Percentiles rank a stretch among this genome's conserved stretches.
phyloP scores from a whole-genome alignment of 2,113 vertebrate species.

The Gambusia affinis region DNA sequence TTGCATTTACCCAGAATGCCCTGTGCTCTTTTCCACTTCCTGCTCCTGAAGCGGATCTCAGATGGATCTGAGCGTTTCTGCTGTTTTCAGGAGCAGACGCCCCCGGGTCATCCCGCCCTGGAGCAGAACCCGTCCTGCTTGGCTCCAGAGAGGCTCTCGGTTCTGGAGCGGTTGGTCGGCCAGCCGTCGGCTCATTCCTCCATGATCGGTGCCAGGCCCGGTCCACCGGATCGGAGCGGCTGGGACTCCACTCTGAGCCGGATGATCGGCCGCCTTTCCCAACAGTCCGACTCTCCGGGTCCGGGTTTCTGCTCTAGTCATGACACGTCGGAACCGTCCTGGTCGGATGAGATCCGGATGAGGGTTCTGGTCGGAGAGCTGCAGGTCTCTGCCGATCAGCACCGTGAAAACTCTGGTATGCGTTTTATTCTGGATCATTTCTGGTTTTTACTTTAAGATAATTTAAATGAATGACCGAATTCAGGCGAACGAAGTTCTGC shows the following conservation, averaged over 20 bases:
- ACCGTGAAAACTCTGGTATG: conserved; percentile 59
- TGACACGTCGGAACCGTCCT: conserved; percentile 13
- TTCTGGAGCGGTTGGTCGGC: conserved; percentile 49
- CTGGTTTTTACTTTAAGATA: background rate
- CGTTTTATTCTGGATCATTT: background rate
- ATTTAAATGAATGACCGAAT: too few species aligned
- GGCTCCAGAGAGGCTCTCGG: conserved; percentile 2
- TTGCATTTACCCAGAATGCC: too few species aligned
- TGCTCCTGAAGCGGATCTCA: too few species aligned
- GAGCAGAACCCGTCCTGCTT: conserved; percentile 58
- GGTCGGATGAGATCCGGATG: conserved; percentile 59
- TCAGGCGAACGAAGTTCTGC: conserved; percentile 18
- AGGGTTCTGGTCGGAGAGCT: conserved; percentile 52
- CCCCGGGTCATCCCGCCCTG: background rate
- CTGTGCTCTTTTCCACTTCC: too few species aligned
- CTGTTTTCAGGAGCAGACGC: conserved; percentile 32
- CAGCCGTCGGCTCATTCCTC: conserved; percentile 68
- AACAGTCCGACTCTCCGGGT: conserved; percentile 10
- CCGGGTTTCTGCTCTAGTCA: conserved; percentile 23
- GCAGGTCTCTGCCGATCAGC: conserved; percentile 49
- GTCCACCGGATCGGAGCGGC: background rate
- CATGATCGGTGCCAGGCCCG: conserved; percentile 37
- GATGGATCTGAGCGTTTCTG: background rate
- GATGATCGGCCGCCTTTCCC: conserved; percentile 51
- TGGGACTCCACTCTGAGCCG: conserved; percentile 62